These are phyloP conservation scores for Cathartes aura DNA, from an alignment of 2,113 vertebrate genomes.

Conservation along the genomic window DNA sequence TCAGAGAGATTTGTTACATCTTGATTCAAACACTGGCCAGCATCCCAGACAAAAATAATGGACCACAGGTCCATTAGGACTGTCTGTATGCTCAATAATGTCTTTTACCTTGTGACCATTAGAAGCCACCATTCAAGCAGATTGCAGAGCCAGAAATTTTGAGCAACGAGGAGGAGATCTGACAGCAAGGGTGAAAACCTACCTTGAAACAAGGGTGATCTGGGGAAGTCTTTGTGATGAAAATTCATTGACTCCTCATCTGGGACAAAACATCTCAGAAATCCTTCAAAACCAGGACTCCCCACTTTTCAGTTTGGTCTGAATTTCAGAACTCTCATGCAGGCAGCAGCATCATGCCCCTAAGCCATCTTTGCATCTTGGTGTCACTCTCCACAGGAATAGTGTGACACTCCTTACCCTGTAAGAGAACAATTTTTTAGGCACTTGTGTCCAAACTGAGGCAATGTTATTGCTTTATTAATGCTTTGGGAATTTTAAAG, in stretches of 20 bases:
- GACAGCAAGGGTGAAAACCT: background rate
- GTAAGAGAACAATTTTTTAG: background rate
- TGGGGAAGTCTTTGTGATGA: background rate
- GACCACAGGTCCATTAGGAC: background rate
- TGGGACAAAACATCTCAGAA: background rate
- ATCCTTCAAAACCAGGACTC: background rate
- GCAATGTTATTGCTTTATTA: background rate
- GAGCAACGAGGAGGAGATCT: background rate
- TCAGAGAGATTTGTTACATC: background rate
- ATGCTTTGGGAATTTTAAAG: background rate
- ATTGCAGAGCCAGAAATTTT: background rate
- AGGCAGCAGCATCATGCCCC: background rate
- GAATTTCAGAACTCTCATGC: background rate
- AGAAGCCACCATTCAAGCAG: background rate
- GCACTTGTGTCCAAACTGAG: background rate
- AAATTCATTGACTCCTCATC: background rate
- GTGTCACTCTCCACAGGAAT: background rate
- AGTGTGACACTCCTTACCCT: background rate
- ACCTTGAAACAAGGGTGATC: background rate
- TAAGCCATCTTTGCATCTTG: background rate
- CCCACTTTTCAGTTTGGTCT: background rate
- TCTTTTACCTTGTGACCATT: background rate
- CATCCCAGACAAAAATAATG: background rate
- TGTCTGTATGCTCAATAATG: background rate
- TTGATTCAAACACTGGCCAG: background rate